Conservation (phyloP, 2,888 invertebrate species). For the Rutpela maculata region DNA sequence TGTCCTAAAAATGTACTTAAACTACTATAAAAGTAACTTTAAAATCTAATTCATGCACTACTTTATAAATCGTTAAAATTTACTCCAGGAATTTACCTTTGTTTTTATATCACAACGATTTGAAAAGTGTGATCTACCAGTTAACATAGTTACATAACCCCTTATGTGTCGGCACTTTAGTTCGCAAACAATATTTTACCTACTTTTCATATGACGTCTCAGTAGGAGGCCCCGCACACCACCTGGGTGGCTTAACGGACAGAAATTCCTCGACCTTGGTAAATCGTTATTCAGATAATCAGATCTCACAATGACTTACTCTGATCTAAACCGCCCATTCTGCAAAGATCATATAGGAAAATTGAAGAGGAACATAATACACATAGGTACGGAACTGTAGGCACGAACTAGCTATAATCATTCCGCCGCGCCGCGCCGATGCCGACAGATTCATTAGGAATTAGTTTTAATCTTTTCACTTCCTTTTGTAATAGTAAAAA, state of each 20-base stretch:
- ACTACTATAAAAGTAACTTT: too few relatives aligned
- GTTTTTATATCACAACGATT: neutral
- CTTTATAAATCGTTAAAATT: neutral
- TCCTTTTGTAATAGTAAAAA: too few relatives aligned
- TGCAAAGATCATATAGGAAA: neutral
- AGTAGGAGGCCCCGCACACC: conserved; percentile 2
- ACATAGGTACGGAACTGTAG: too few relatives aligned
- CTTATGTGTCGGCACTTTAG: neutral
- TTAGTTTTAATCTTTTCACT: too few relatives aligned
- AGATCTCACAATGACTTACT: neutral
- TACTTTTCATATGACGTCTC: neutral
- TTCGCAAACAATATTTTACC: neutral
- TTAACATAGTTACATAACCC: neutral
- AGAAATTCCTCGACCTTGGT: neutral
- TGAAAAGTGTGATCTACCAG: neutral
- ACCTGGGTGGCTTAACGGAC: neutral
- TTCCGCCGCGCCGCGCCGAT: too few relatives aligned
- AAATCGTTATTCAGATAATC: neutral
- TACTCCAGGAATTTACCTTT: neutral
- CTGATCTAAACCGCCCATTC: neutral
- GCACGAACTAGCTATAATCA: too few relatives aligned
- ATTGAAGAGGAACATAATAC: too few relatives aligned
- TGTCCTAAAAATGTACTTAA: too few relatives aligned
- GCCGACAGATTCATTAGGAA: too few relatives aligned
- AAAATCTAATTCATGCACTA: too few relatives aligned